Evolutionary conservation across 2,888 invertebrate genomes (phyloP), one percentile per base, ranked within the genome.

Genomic region (Nezara viridula): DNA sequence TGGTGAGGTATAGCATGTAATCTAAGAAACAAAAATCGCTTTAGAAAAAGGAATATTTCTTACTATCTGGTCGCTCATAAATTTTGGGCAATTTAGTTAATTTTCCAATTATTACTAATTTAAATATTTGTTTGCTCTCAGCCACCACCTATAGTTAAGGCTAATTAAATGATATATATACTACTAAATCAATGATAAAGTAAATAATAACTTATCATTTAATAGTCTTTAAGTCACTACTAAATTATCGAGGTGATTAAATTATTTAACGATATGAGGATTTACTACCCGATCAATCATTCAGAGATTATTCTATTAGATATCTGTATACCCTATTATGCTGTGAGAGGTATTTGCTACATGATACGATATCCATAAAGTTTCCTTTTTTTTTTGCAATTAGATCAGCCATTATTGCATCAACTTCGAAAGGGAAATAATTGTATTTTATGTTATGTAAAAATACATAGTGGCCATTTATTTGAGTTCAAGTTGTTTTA

Each of bases 151-250:
- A 9, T n/a, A 55, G 9, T 24, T 6, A 55, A n/a, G n/a, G n/a
- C 55, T 55, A 55, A 55, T 55, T 55, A n/a, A n/a, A 55, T 55
- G 55, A 55, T 55, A 55, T 55, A 55, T 55, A n/a, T 9, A 14
- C 14, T 14, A 60, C 27, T 27, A n/a, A 60, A 60, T 60, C 60
- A 60, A 1, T 14, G 60, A 60, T 27, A 60, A 27, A 14, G 3
- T 27, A 60, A 27, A 60, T 27, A n/a, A 55, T 55, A 60, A 60
- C 27, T 60, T 60, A 60, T 60, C 60, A 60, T 60, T 60, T 60
- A 27, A 60, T 27, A 27, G 6, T 27, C 60, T 14, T 27, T 14
- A 55, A 7, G 2, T 55, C 21, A 7, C 50, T 50, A 55, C n/a
- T n/a, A 55, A 55, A 55, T 55, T 24, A 55, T 55, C 27, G 27